These are phyloP conservation scores for Pyrrhia umbra DNA, from an alignment of 2,888 invertebrate genomes.

Conservation along the genomic window DNA sequence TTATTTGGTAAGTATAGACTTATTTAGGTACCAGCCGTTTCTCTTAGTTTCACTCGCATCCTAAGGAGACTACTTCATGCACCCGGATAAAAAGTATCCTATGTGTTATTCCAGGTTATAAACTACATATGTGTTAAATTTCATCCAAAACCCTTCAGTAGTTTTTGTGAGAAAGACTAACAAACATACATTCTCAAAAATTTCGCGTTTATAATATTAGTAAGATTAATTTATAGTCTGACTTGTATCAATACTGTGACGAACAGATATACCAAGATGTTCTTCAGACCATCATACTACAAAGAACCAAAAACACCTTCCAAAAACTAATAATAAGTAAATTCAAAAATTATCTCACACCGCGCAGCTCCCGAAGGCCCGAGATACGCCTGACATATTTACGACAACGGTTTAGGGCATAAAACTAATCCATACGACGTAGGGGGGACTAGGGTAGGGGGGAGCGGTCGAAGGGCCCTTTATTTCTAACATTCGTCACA, in stretches of 20 bases:
- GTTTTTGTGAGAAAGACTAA: no score
- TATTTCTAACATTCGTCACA: constrained; percentile 91
- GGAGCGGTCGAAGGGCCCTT: constrained; percentile 81
- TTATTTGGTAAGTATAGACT: no score
- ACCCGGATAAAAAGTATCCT: no score
- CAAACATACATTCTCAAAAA: no score
- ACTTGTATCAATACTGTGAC: not conserved
- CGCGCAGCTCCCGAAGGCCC: constrained; percentile 75
- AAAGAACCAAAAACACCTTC: constrained; percentile 41
- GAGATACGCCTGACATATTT: constrained; percentile 89
- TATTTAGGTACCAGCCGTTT: no score
- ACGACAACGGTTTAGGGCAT: constrained; percentile 87
- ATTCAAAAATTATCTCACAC: constrained; percentile 88
- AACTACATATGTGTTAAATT: no score
- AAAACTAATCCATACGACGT: constrained; percentile 86
- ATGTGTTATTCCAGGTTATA: no score
- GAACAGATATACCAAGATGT: not conserved
- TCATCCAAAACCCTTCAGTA: no score
- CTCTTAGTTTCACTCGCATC: no score
- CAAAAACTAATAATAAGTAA: constrained; percentile 75
- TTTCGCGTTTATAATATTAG: no score
- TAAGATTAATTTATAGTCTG: no score
- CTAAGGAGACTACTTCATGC: no score
- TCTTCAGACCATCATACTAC: not conserved
- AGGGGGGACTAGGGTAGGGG: constrained; percentile 63